These are phyloP conservation scores for Thymelicus sylvestris DNA, from an alignment of 2,888 invertebrate genomes.

Conservation along the genomic window DNA sequence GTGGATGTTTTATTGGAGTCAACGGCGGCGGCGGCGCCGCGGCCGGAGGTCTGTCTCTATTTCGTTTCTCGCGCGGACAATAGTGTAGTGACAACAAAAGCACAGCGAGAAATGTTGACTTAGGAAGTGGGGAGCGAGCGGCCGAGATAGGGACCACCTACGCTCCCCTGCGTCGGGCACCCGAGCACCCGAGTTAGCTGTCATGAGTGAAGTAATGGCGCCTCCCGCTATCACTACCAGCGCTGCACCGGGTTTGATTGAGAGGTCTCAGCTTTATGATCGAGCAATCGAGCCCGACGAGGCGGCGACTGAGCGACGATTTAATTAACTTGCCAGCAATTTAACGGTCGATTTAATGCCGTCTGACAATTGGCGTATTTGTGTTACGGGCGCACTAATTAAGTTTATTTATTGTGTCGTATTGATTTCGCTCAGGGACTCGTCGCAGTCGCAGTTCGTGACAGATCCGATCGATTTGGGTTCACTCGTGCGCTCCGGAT, in stretches of 20 bases:
- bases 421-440: constrained; percentile 34
- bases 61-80: constrained; percentile 52
- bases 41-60: constrained; percentile 57
- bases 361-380: constrained; percentile 20
- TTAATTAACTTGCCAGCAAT: constrained; percentile 34
- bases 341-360: constrained; percentile 24
- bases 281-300: constrained; percentile 49
- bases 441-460: constrained; percentile 46
- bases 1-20: constrained; percentile 51
- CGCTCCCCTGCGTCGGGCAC: constrained; percentile 56
- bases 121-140: constrained; percentile 51
- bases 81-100: constrained; percentile 68
- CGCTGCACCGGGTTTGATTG: constrained; percentile 55
- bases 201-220: constrained; percentile 62
- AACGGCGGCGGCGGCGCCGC: constrained; percentile 45
- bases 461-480: constrained; percentile 62
- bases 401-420: constrained; percentile 38
- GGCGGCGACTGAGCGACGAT: constrained; percentile 4
- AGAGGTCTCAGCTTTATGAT: constrained; percentile 56
- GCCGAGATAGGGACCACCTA: constrained; percentile 65
- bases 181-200: constrained; percentile 49
- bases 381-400: constrained; percentile 34
- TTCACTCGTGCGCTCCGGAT: constrained; percentile 66
- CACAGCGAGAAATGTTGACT: constrained; percentile 61
- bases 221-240: constrained; percentile 55